Evolutionary conservation across 2,797 vertebrate genomes (phyloP).

Genomic region (Acipenser oxyrinchus): DNA sequence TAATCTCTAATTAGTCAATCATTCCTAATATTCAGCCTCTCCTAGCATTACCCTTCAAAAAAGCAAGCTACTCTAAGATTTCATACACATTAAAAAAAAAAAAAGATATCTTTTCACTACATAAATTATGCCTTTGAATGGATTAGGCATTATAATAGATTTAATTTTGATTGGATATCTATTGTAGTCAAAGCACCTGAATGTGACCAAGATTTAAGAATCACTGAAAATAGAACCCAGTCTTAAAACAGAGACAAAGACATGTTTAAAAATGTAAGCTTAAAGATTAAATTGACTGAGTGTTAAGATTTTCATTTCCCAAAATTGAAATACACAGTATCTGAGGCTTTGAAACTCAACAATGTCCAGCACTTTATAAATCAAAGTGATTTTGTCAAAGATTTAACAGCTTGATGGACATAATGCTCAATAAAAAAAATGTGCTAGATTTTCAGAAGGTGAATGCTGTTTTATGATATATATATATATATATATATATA

Average conservation of each 20-base stretch:
- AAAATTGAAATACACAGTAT: no score
- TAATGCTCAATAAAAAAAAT: no score
- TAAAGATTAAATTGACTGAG: no score
- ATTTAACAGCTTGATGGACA: no score
- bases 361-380: no score
- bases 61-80: neutral
- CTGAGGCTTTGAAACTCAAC: no score
- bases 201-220: neutral
- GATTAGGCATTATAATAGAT: neutral
- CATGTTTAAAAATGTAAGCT: conserved; percentile 27
- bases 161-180: conserved; percentile 1
- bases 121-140: neutral
- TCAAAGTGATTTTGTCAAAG: no score
- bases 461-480: no score
- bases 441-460: no score
- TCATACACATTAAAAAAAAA: neutral
- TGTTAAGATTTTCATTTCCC: no score
- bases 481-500: no score
- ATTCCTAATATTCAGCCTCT: neutral
- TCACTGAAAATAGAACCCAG: conserved; percentile 1
- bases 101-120: neutral
- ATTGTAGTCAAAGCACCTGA: neutral
- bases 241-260: neutral
- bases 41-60: neutral
- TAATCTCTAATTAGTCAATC: neutral